phyloP scores from a whole-genome alignment of 2,113 vertebrate species.

The Entosphenus tridentatus region DNA sequence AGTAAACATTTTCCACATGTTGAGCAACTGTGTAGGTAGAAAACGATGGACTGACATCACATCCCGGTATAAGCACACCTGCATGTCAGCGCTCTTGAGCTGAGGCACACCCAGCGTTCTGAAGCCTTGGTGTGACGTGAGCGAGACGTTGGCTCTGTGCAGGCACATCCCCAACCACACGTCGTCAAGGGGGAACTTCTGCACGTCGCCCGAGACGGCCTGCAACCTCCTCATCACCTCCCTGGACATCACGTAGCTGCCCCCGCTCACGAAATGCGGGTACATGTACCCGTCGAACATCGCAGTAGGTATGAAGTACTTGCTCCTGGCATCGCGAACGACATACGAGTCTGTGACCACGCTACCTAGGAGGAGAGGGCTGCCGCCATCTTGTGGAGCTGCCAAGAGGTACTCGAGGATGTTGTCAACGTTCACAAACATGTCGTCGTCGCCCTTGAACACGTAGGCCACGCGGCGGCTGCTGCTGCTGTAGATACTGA shows the following conservation, averaged over 20 bases:
- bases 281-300: conserved; percentile 8
- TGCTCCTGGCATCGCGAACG: conserved; percentile 8
- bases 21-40: too few relatives aligned
- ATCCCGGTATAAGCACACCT: too few relatives aligned
- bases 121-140: neutral
- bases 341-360: conserved; percentile 8
- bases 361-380: conserved; percentile 10
- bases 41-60: too few relatives aligned
- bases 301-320: conserved; percentile 11
- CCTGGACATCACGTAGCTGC: conserved; percentile 12
- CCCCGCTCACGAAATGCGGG: conserved; percentile 12
- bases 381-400: neutral
- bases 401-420: conserved; percentile 5
- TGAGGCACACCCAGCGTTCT: neutral
- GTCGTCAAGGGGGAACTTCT: conserved; percentile 13
- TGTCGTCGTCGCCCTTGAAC: conserved; percentile 12
- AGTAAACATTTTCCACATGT: too few relatives aligned
- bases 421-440: conserved; percentile 11
- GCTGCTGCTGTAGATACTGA: too few relatives aligned
- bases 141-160: neutral
- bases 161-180: conserved; percentile 12
- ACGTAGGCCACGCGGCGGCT: neutral
- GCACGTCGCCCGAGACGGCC: conserved; percentile 4
- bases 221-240: conserved; percentile 9
- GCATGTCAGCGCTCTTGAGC: too few relatives aligned